A percentile compares a stretch with the other conserved stretches of the same genome.
These are phyloP conservation scores for Pristionchus arcanus DNA, from an alignment of 2,888 invertebrate species.

Conservation along the genomic window DNA sequence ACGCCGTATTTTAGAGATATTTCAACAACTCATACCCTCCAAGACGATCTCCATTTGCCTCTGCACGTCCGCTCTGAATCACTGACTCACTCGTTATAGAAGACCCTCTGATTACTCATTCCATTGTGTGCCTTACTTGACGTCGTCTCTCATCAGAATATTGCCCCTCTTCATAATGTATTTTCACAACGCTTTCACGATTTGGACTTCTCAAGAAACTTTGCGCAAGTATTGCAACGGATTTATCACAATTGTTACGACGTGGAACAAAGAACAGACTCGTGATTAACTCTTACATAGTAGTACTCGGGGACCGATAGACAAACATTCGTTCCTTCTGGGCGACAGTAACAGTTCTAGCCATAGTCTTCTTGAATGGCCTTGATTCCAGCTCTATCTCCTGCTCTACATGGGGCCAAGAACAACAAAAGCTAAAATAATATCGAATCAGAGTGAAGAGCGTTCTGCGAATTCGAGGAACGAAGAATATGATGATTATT, in stretches of 20 bases:
- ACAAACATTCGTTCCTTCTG: neutral
- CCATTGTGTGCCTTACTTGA: neutral
- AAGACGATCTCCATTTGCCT: neutral
- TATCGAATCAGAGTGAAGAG: neutral
- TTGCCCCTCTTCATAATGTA: neutral
- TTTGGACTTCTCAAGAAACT: neutral
- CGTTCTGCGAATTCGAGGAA: neutral
- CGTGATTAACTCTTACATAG: neutral
- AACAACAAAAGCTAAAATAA: neutral
- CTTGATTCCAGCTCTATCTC: neutral
- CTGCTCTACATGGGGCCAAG: neutral
- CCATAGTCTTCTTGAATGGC: neutral
- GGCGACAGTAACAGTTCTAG: neutral
- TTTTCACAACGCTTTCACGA: neutral
- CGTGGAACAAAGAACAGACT: neutral
- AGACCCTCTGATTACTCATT: constrained; percentile 1
- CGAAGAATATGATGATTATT: neutral
- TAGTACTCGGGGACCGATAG: neutral
- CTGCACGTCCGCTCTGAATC: neutral
- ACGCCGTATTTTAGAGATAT: too few relatives aligned
- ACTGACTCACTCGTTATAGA: neutral
- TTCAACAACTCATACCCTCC: too few relatives aligned
- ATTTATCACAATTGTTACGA: neutral
- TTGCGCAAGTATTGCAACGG: neutral
- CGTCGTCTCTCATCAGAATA: neutral